phyloP scores from a whole-genome alignment of 2,113 vertebrate species.

The Seriola aureovittata region DNA sequence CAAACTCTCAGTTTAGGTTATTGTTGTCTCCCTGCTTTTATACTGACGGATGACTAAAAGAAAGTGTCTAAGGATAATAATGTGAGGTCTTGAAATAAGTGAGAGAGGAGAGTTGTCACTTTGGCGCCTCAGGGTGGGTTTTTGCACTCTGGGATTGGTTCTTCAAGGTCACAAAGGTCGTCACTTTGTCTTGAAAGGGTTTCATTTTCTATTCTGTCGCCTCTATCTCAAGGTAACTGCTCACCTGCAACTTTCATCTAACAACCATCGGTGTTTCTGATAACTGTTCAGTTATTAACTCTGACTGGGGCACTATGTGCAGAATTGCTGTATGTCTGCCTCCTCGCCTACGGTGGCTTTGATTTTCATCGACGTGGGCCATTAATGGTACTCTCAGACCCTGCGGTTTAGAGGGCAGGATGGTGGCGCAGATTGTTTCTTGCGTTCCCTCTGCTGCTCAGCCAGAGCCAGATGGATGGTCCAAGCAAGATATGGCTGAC shows the following conservation, averaged over 20 bases:
- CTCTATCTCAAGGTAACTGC: slow-evolving; percentile 28
- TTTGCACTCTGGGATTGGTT: slow-evolving; percentile 59
- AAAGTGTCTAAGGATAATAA: slow-evolving; percentile 13
- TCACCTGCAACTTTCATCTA: slow-evolving; percentile 52
- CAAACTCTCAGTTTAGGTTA: neutral
- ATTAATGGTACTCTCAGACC: slow-evolving; percentile 41
- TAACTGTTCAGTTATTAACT: slow-evolving; percentile 43
- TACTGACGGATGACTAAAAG: slow-evolving; percentile 16
- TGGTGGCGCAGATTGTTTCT: slow-evolving; percentile 50
- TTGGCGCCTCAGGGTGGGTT: slow-evolving; percentile 63
- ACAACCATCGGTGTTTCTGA: slow-evolving; percentile 46
- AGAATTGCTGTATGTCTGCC: slow-evolving; percentile 16
- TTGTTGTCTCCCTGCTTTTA: slow-evolving; percentile 7
- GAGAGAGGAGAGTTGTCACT: slow-evolving; percentile 69
- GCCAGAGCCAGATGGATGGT: slow-evolving; percentile 61
- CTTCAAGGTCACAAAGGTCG: slow-evolving; percentile 49
- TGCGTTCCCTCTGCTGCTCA: slow-evolving; percentile 37
- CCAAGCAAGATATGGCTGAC: slow-evolving; percentile 47
- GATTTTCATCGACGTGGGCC: slow-evolving; percentile 49
- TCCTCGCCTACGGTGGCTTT: slow-evolving; percentile 22
- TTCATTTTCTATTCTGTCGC: slow-evolving; percentile 55
- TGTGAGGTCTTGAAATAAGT: slow-evolving; percentile 32
- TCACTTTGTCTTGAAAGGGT: slow-evolving; percentile 44
- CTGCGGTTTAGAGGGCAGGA: slow-evolving; percentile 41
- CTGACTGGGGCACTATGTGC: slow-evolving; percentile 11